A percentile compares a stretch with the other conserved stretches of the same genome.
phyloP scores from a whole-genome alignment of 2,888 invertebrate genomes.

The Drosophila kanekoi region DNA sequence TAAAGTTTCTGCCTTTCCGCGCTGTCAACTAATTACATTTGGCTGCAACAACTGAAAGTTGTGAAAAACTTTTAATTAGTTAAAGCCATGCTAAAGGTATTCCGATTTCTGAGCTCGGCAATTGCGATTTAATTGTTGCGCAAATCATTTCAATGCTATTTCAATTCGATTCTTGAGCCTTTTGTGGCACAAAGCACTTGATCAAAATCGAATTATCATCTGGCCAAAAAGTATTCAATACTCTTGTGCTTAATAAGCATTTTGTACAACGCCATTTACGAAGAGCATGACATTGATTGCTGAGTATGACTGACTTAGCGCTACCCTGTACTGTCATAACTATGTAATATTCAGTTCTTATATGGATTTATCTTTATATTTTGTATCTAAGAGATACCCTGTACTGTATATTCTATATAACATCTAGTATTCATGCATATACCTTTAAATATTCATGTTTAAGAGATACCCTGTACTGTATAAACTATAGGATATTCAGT shows the following conservation, averaged over 20 bases:
- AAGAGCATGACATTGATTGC: not conserved
- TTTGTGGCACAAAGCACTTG: constrained; percentile 56
- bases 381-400: not conserved
- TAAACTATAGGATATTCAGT: too few species aligned
- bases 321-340: constrained; percentile 13
- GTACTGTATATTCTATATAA: not conserved
- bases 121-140: constrained; percentile 53
- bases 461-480: too few species aligned
- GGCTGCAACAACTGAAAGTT: constrained; percentile 20
- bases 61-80: constrained; percentile 52
- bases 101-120: constrained; percentile 33
- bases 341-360: not conserved
- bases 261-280: constrained; percentile 43
- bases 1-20: constrained; percentile 36
- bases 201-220: constrained; percentile 57
- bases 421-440: too few species aligned
- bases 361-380: not conserved
- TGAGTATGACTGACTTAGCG: not conserved
- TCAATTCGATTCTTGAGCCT: constrained; percentile 37
- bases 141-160: constrained; percentile 39
- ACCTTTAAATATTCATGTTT: too few species aligned
- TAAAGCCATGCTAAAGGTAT: constrained; percentile 27
- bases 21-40: constrained; percentile 50
- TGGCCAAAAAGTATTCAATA: constrained; percentile 44
- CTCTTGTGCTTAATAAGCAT: constrained; percentile 37